phyloP scores from a whole-genome alignment of 2,113 vertebrate genomes.

The Erythrolamprus reginae region DNA sequence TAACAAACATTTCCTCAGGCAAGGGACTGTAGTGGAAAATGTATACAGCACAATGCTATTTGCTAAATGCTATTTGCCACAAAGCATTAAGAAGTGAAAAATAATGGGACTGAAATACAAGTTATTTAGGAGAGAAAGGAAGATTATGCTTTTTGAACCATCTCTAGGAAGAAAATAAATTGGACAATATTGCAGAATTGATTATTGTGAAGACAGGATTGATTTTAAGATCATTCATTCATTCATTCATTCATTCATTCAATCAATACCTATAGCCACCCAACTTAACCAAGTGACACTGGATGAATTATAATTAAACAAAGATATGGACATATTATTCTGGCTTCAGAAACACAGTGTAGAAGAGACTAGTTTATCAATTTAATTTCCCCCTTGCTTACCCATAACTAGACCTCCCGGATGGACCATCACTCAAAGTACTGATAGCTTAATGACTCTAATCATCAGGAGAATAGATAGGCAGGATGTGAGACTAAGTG shows the following conservation, averaged over 20 bases:
- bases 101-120: not conserved
- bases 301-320: not conserved
- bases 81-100: not conserved
- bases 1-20: slow-evolving; percentile 40
- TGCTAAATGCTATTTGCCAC: not conserved
- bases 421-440: not conserved
- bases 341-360: not conserved
- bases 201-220: not conserved
- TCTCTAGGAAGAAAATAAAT: not conserved
- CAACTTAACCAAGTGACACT: not conserved
- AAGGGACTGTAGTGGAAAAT: slow-evolving; percentile 49
- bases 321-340: not conserved
- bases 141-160: not conserved
- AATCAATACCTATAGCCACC: not conserved
- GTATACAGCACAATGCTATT: not conserved
- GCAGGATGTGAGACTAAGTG: not conserved
- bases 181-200: not conserved
- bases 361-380: slow-evolving; percentile 12
- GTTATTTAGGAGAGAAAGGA: not conserved
- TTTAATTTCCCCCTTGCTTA: not conserved
- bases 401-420: not conserved
- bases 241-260: not conserved
- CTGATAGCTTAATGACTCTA: not conserved
- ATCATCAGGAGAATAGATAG: not conserved
- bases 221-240: not conserved